These are phyloP conservation scores for Anarrhichthys ocellatus DNA, from an alignment of 2,113 vertebrate species.

Conservation along the genomic window DNA sequence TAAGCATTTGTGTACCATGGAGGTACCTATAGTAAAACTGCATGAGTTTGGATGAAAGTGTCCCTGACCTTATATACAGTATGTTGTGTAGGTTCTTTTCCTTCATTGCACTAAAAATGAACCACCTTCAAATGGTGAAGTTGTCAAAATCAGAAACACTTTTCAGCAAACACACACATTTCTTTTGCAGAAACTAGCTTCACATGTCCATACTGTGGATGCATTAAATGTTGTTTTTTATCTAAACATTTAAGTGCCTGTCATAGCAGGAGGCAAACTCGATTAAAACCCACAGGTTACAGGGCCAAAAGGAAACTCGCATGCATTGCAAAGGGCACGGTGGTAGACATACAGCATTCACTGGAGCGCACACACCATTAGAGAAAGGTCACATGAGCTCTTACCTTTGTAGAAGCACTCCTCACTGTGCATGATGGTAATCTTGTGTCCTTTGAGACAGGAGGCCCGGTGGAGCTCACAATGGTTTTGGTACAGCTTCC, in stretches of 20 bases:
- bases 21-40: background rate
- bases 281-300: background rate
- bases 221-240: background rate
- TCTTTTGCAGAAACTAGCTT: background rate
- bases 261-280: background rate
- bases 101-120: conserved; percentile 8
- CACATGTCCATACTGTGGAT: background rate
- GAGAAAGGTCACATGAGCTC: conserved; percentile 20
- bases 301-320: background rate
- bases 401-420: conserved; percentile 98
- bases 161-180: background rate
- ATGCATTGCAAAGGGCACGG: background rate
- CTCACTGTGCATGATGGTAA: conserved; percentile 93
- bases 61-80: background rate
- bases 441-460: conserved; percentile 88
- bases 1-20: background rate
- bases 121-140: background rate
- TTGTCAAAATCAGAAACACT: background rate
- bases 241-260: background rate
- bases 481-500: conserved; percentile 94
- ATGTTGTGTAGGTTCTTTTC: conserved; percentile 11
- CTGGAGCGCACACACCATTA: background rate
- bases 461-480: conserved; percentile 94
- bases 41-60: background rate
- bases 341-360: background rate